Base-by-base conservation (phyloP, 2,113 vertebrate genomes). In the Cyanistes caeruleus region DNA sequence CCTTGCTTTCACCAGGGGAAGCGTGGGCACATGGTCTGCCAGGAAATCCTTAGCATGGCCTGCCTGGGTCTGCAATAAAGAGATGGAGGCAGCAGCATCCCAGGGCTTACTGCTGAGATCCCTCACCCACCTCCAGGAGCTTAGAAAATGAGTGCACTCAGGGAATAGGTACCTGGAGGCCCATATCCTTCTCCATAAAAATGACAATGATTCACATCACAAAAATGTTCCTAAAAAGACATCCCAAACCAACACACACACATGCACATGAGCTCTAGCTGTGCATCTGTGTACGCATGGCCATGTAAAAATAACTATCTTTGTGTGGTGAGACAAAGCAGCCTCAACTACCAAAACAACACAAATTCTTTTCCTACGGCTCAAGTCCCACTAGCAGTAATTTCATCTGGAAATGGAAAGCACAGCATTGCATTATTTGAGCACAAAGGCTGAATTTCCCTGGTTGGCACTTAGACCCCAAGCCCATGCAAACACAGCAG, bases 391-490 rank as follows among this genome's bases (percentile, higher is more conserved):
- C 93, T 35, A 85, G 46, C 3, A 74, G 81, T 79, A 74, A 96
- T 91, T 96, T 62, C 19, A 76, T 70, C 84, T 94, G 0, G 0
- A 79, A 91, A 88, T 74, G 51, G 78, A 94, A 94, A 88, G 84
- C 67, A 77, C 30, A 85, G 81, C 43, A 62, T 69, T 89, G 80
- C 58, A 46, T 68, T 94, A 87, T 77, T 48, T 51, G 78, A 80
- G 78, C 78, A 88, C 63, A 76, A 89, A 94, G 82, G 79, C 84
- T 87, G 93, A 69, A 95, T 95, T 94, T 95, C 93, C 84, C 90
- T 86, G 70, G 75, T 73, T 94, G 90, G 84, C 48, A 67, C 64
- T 93, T 91, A 85, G 87, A 91, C 55, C 67, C 43, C 75, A 39
- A 76, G 90, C 78, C 93, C 72, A 62, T 43, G 73, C 67, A 88